Conservation (phyloP, 2,888 invertebrate species). For the Apodemia zela region DNA sequence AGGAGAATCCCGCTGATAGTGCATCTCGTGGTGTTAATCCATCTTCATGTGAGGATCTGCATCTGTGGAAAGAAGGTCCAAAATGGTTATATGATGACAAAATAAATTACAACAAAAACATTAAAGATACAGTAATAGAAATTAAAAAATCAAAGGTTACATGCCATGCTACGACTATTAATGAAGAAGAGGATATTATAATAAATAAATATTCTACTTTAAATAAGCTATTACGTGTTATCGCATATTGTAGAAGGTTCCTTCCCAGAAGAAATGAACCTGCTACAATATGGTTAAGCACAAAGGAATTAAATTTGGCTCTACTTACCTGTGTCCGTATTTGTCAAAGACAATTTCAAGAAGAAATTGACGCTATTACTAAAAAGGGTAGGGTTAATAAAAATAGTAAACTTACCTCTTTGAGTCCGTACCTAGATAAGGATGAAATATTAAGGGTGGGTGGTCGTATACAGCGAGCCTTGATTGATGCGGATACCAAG, state of each 20-base stretch:
- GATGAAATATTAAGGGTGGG: not conserved
- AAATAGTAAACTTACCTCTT: constrained; percentile 12
- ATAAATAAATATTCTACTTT: constrained; percentile 6
- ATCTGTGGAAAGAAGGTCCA: constrained; percentile 9
- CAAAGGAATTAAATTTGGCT: constrained; percentile 1
- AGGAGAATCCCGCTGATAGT: constrained; percentile 1
- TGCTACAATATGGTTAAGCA: not conserved
- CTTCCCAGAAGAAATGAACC: not conserved
- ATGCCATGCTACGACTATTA: not conserved
- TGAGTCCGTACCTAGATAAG: constrained; percentile 19
- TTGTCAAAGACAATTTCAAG: not conserved
- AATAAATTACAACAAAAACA: not conserved
- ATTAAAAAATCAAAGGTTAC: not conserved
- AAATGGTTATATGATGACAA: not conserved
- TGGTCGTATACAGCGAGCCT: too few relatives aligned
- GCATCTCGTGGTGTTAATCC: constrained; percentile 5
- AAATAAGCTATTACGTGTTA: not conserved
- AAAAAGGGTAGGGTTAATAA: not conserved
- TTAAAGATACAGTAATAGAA: not conserved
- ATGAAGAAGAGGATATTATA: not conserved
- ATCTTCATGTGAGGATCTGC: not conserved
- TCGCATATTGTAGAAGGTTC: constrained; percentile 12
- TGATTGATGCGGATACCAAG: too few relatives aligned
- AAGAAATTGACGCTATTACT: constrained; percentile 5
- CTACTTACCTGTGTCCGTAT: constrained; percentile 17